These are phyloP conservation scores for Scaptomyza pallida DNA, from an alignment of 1,140 invertebrate species.

Conservation along the genomic window DNA sequence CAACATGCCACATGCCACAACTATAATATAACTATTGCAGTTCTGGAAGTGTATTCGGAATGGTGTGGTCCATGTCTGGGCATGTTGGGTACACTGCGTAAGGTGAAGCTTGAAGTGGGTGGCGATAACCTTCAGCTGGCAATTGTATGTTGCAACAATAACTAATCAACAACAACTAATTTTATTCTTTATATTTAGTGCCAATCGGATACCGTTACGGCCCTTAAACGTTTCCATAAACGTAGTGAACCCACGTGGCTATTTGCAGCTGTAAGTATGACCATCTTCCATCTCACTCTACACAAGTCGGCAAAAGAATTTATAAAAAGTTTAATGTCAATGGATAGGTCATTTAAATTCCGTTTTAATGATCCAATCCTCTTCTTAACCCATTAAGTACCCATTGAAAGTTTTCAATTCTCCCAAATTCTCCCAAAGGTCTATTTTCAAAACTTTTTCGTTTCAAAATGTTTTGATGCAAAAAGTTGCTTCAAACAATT, in stretches of 20 bases:
- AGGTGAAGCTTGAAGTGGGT: conserved; percentile 95
- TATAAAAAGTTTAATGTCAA: too few species aligned
- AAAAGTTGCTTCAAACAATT: too few species aligned
- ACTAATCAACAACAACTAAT: background rate
- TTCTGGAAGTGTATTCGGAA: conserved; percentile 94
- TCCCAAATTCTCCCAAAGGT: too few species aligned
- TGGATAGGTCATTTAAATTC: too few species aligned
- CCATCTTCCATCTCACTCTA: too few species aligned
- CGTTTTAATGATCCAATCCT: too few species aligned
- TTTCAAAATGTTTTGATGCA: too few species aligned
- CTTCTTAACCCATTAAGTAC: too few species aligned
- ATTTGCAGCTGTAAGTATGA: conserved; percentile 90
- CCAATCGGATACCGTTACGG: conserved; percentile 91
- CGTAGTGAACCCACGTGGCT: conserved; percentile 96
- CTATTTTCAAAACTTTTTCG: too few species aligned
- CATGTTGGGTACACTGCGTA: conserved; percentile 93
- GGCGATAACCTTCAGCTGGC: conserved; percentile 92
- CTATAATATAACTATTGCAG: conserved; percentile 84
- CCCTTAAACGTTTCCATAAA: conserved; percentile 91
- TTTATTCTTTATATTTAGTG: conserved; percentile 47
- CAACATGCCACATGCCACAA: too few species aligned
- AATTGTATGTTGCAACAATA: conserved; percentile 87
- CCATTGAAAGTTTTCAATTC: too few species aligned
- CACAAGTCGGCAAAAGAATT: too few species aligned
- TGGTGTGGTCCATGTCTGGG: conserved; percentile 96